These are phyloP conservation scores for Calonectris borealis DNA, from an alignment of 2,113 vertebrate species.

Conservation along the genomic window DNA sequence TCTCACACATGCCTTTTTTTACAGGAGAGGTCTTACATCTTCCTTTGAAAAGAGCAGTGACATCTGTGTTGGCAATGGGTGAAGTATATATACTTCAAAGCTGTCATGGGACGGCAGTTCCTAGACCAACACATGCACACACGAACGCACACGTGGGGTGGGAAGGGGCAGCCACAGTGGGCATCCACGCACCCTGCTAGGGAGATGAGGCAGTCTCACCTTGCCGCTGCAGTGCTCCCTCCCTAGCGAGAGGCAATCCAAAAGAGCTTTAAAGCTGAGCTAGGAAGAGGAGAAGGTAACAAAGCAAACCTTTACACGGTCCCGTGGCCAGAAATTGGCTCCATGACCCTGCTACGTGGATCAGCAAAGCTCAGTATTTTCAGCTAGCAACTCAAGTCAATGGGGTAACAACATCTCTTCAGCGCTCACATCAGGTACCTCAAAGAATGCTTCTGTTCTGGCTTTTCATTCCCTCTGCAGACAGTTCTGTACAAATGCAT, in stretches of 20 bases:
- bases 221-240: neutral
- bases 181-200: neutral
- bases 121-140: neutral
- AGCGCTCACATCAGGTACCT: neutral
- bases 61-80: neutral
- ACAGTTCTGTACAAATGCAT: neutral
- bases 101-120: neutral
- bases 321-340: neutral
- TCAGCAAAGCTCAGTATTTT: neutral
- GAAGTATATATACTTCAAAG: neutral
- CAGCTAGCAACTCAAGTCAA: neutral
- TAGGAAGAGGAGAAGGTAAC: neutral
- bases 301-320: neutral
- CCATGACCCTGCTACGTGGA: neutral
- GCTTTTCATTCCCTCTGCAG: neutral
- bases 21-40: neutral
- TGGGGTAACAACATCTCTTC: neutral
- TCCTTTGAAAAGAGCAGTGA: neutral
- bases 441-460: neutral
- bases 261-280: neutral
- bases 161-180: neutral
- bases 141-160: fast-evolving
- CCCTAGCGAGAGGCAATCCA: neutral
- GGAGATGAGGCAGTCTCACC: neutral
- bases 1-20: neutral